phyloP scores from a whole-genome alignment of 2,797 vertebrate genomes.

The Amphiprion clarkii region DNA sequence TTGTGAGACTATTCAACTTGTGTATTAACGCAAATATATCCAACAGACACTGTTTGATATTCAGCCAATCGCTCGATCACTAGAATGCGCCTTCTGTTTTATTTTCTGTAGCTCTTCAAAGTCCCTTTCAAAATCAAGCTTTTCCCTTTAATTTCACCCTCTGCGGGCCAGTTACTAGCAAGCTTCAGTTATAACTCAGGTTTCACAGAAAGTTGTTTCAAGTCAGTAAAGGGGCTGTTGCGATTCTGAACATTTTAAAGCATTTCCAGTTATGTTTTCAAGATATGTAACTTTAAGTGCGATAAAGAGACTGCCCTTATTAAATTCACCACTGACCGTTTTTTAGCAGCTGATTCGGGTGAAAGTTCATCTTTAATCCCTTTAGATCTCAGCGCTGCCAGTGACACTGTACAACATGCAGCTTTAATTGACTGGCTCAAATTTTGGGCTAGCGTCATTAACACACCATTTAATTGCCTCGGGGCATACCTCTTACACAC shows the following conservation, averaged over 20 bases:
- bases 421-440: slow-evolving; percentile 69
- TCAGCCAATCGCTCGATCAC: background rate
- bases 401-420: slow-evolving; percentile 56
- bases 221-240: slow-evolving; percentile 64
- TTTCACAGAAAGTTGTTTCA: slow-evolving; percentile 52
- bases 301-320: slow-evolving; percentile 63
- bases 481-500: slow-evolving; percentile 32
- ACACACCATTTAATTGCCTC: slow-evolving; percentile 54
- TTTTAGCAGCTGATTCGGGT: slow-evolving; percentile 57
- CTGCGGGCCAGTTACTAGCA: slow-evolving; percentile 33
- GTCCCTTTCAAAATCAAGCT: slow-evolving; percentile 15
- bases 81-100: slow-evolving; percentile 2
- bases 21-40: slow-evolving; percentile 7
- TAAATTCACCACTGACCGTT: slow-evolving; percentile 63
- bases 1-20: slow-evolving; percentile 18
- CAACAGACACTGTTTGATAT: slow-evolving; percentile 5
- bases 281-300: slow-evolving; percentile 26
- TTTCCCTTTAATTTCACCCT: slow-evolving; percentile 29
- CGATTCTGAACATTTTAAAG: slow-evolving; percentile 54
- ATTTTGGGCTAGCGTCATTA: slow-evolving; percentile 60
- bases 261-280: slow-evolving; percentile 45
- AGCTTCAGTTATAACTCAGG: slow-evolving; percentile 42
- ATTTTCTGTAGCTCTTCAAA: slow-evolving; percentile 29
- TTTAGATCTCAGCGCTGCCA: slow-evolving; percentile 61
- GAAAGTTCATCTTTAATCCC: slow-evolving; percentile 73